Conservation (phyloP, 2,797 vertebrate genomes). For the Acipenser transmontanus region DNA sequence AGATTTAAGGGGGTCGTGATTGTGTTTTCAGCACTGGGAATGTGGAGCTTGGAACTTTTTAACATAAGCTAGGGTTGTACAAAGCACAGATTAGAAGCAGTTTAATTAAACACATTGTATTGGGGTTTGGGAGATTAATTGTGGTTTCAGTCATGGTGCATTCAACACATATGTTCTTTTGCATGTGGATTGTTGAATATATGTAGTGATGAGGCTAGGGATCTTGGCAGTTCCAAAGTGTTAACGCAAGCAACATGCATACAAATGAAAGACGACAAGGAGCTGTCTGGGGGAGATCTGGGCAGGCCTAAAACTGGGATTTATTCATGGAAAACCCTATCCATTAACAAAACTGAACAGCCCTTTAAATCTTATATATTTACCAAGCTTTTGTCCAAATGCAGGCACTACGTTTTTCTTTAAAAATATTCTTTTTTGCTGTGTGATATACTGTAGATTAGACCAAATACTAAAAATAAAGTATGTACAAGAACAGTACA, state of each 20-base stretch:
- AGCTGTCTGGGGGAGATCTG: not conserved
- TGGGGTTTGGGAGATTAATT: conserved; percentile 16
- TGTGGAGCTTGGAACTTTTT: conserved; percentile 8
- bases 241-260: conserved; percentile 33
- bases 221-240: conserved; percentile 27
- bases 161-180: conserved; percentile 32
- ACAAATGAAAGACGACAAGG: conserved; percentile 10
- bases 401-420: too few relatives aligned
- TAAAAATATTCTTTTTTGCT: too few relatives aligned
- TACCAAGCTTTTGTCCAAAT: too few relatives aligned
- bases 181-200: conserved; percentile 27
- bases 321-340: too few relatives aligned
- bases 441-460: too few relatives aligned
- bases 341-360: too few relatives aligned
- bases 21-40: conserved; percentile 18
- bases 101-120: conserved; percentile 18
- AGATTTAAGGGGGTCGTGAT: conserved; percentile 25
- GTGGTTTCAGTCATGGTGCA: conserved; percentile 22
- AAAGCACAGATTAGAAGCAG: conserved; percentile 13
- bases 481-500: too few relatives aligned
- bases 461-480: too few relatives aligned
- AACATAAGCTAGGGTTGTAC: not conserved
- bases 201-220: conserved; percentile 32
- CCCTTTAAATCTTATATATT: too few relatives aligned
- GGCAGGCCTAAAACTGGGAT: too few relatives aligned